Conservation (phyloP, 2,113 vertebrate species). For the Ceyx margarethae region DNA sequence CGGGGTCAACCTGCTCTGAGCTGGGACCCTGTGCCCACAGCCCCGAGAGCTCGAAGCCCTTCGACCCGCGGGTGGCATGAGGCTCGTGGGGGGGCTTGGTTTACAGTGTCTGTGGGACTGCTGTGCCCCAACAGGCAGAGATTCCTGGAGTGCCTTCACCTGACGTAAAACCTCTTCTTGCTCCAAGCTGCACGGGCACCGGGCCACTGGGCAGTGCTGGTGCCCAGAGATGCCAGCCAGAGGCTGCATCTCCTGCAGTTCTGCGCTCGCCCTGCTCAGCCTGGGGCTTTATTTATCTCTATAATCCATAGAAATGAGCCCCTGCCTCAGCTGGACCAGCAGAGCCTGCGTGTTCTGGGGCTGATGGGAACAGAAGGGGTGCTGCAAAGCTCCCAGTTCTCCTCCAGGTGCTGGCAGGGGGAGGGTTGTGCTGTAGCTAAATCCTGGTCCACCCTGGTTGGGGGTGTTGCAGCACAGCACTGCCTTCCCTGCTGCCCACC, state of each 20-base stretch:
- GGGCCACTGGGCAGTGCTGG: not conserved
- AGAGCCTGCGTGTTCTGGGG: not conserved
- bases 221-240: not conserved
- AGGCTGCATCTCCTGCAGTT: not conserved
- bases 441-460: not conserved
- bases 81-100: not conserved
- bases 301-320: not conserved
- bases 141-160: not conserved
- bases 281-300: not conserved
- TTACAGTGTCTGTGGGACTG: not conserved
- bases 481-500: not conserved
- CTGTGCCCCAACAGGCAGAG: not conserved
- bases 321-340: not conserved
- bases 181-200: not conserved
- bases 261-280: not conserved
- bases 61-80: rapidly evolving
- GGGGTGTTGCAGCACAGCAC: not conserved
- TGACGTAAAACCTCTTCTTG: not conserved
- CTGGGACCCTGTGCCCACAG: rapidly evolving
- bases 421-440: rapidly evolving
- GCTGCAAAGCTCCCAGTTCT: not conserved
- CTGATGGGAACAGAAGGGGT: not conserved
- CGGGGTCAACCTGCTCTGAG: conserved; percentile 90
- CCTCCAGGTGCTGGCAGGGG: not conserved
- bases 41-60: not conserved